Evolutionary conservation across 2,888 invertebrate species (phyloP).

Genomic region (Harpagoxenus sublaevis): DNA sequence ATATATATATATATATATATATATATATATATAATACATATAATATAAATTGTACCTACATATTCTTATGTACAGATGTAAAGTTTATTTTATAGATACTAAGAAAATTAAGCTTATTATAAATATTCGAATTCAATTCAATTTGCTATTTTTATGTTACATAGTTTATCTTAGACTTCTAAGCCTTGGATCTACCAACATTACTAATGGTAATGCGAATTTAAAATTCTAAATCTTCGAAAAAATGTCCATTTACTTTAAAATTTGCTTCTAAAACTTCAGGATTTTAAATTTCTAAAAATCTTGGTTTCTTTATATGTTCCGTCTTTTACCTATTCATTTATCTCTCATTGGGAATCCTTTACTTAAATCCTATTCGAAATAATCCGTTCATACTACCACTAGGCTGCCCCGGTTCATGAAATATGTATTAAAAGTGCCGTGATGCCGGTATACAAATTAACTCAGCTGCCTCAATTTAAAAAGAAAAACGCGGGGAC

Average conservation of each 20-base stretch:
- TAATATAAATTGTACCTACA: too few species aligned
- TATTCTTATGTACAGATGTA: too few species aligned
- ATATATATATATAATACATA: too few species aligned
- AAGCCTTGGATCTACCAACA: background rate
- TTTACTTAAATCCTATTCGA: conserved; percentile 35
- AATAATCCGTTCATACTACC: conserved; percentile 34
- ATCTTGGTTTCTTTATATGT: background rate
- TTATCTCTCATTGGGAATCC: conserved; percentile 24
- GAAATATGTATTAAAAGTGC: conserved; percentile 61
- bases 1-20: too few species aligned
- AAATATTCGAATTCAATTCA: background rate
- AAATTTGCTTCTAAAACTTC: background rate
- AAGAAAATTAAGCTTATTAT: background rate
- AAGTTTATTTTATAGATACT: background rate
- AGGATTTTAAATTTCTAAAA: background rate
- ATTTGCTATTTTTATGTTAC: background rate
- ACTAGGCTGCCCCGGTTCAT: conserved; percentile 34
- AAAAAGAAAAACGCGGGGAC: conserved; percentile 44
- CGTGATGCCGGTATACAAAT: conserved; percentile 60
- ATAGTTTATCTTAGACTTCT: background rate
- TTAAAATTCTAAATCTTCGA: background rate
- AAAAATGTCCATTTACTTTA: background rate
- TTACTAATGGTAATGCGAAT: conserved; percentile 13
- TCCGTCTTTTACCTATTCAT: conserved; percentile 4
- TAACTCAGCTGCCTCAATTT: conserved; percentile 57